These are phyloP conservation scores for Choloepus didactylus DNA, from an alignment of 2,797 vertebrate genomes.

Conservation along the genomic window DNA sequence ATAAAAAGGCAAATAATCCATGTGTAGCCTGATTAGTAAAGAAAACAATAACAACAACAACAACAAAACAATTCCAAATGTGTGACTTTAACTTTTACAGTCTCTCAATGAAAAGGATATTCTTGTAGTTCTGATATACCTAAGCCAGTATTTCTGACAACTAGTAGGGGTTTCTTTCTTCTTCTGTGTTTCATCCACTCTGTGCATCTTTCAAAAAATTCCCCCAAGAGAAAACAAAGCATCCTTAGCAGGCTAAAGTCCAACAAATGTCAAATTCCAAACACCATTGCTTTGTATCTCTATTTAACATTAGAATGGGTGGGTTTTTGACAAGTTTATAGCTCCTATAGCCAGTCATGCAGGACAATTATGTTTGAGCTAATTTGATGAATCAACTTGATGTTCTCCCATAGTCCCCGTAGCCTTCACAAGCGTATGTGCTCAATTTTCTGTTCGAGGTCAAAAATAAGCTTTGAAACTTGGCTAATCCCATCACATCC, in stretches of 20 bases:
- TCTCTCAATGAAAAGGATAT: background rate
- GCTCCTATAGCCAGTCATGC: constrained; percentile 95
- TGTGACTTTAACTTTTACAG: background rate
- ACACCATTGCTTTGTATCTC: constrained; percentile 93
- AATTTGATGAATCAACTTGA: constrained; percentile 98
- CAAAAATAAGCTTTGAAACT: constrained; percentile 92
- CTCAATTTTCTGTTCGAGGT: constrained; percentile 92
- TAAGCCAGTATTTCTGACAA: constrained; percentile 74
- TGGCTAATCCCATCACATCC: constrained; percentile 90
- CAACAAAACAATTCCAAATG: background rate
- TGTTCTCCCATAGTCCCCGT: constrained; percentile 90
- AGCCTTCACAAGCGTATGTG: constrained; percentile 91
- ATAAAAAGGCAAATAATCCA: background rate
- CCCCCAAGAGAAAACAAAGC: constrained; percentile 92
- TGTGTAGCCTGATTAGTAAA: accelerated
- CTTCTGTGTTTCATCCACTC: constrained; percentile 74
- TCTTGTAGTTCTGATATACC: background rate
- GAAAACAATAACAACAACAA: background rate
- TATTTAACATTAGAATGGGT: constrained; percentile 94
- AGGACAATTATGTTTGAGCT: constrained; percentile 94
- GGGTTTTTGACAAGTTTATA: constrained; percentile 96
- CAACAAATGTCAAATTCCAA: constrained; percentile 92
- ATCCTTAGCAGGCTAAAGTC: constrained; percentile 90
- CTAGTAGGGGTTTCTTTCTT: constrained; percentile 76
- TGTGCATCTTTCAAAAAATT: constrained; percentile 86